Conservation (phyloP, 2,888 invertebrate genomes). For the Heteromurus nitidus region DNA sequence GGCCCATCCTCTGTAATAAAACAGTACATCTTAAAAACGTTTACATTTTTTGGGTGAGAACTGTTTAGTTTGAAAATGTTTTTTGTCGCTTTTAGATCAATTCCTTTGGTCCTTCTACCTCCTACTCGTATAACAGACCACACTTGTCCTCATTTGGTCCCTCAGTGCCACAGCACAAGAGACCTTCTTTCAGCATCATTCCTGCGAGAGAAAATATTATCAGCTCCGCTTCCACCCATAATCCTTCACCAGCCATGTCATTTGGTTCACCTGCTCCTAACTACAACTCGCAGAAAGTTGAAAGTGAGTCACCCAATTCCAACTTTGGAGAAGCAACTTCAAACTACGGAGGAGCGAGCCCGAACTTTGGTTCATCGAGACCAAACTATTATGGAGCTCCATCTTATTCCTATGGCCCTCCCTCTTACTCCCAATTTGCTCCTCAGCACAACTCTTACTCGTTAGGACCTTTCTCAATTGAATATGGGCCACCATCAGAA, state of each 20-base stretch:
- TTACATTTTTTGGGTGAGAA: not conserved
- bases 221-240: conserved; percentile 72
- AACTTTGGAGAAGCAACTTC: too few relatives aligned
- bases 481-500: conserved; percentile 69
- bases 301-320: too few relatives aligned
- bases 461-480: conserved; percentile 47
- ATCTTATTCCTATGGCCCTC: conserved; percentile 17
- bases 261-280: not conserved
- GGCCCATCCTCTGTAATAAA: conserved; percentile 45
- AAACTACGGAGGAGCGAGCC: too few relatives aligned
- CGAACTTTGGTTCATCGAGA: too few relatives aligned
- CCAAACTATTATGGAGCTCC: too few relatives aligned
- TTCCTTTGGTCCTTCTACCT: conserved; percentile 21
- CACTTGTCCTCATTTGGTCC: conserved; percentile 34
- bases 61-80: too few relatives aligned
- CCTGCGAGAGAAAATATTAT: conserved; percentile 63
- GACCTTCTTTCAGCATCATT: conserved; percentile 39
- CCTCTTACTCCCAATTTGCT: conserved; percentile 13
- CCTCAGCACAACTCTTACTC: conserved; percentile 32
- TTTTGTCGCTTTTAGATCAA: conserved; percentile 36
- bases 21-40: not conserved
- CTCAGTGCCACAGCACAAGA: conserved; percentile 15
- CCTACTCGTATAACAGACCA: not conserved
- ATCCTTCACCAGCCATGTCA: conserved; percentile 74
- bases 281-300: not conserved